These are phyloP conservation scores for Pardalotus punctatus DNA, from an alignment of 2,113 vertebrate species.

Conservation along the genomic window DNA sequence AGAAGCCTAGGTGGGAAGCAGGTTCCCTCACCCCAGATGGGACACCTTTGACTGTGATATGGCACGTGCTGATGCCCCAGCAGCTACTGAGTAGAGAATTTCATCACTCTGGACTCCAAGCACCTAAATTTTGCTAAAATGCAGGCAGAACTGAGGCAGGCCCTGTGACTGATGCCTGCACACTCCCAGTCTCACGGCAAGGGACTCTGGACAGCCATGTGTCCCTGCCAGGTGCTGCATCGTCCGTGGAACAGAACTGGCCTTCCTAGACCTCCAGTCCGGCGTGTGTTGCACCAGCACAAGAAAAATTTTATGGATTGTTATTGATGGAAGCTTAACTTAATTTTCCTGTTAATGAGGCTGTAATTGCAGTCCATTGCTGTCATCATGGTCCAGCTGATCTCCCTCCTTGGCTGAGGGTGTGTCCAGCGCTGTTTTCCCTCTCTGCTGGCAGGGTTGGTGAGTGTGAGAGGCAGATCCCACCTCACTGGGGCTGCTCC, in stretches of 20 bases:
- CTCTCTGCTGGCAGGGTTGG: not conserved
- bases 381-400: not conserved
- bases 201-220: not conserved
- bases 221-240: not conserved
- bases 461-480: not conserved
- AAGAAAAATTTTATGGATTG: not conserved
- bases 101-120: not conserved
- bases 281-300: not conserved
- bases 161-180: accelerated
- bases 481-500: not conserved
- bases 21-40: accelerated
- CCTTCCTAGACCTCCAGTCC: not conserved
- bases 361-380: not conserved
- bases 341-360: not conserved
- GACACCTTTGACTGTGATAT: accelerated
- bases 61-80: accelerated
- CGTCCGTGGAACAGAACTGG: not conserved
- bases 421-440: accelerated
- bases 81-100: not conserved
- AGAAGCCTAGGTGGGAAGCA: not conserved
- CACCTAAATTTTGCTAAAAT: not conserved
- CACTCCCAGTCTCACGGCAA: not conserved
- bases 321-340: not conserved
- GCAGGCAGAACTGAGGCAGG: not conserved
- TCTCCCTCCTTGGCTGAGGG: not conserved